phyloP scores from a whole-genome alignment of 2,888 invertebrate genomes.

The Steinernema scapterisci region DNA sequence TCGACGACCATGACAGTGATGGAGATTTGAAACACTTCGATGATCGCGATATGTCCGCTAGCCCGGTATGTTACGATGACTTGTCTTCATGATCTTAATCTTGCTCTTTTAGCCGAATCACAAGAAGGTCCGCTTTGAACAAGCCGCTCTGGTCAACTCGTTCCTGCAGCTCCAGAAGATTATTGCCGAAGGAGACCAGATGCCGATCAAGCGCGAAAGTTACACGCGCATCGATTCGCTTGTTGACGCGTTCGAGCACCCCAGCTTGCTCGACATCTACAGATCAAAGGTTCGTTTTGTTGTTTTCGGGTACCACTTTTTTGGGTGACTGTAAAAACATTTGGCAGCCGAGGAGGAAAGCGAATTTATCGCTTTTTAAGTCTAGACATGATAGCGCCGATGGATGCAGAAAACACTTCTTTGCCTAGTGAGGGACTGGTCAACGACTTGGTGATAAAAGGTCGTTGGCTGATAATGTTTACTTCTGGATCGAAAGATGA shows the following conservation, averaged over 20 bases:
- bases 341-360: too few relatives aligned
- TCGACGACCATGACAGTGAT: constrained; percentile 20
- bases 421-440: too few relatives aligned
- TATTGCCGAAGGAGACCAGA: constrained; percentile 43
- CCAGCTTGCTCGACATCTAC: constrained; percentile 23
- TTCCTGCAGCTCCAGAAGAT: constrained; percentile 50
- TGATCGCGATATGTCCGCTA: constrained; percentile 24
- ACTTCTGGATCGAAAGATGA: too few relatives aligned
- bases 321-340: too few relatives aligned
- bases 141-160: constrained; percentile 41
- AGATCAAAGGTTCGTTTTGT: constrained; percentile 17
- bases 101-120: not conserved
- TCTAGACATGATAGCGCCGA: too few relatives aligned
- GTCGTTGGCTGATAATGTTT: too few relatives aligned
- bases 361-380: too few relatives aligned
- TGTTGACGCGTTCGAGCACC: constrained; percentile 15
- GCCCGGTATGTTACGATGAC: constrained; percentile 5
- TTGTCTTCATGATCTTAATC: too few relatives aligned
- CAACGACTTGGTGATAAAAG: too few relatives aligned
- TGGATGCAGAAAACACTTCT: too few relatives aligned
- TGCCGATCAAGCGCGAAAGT: constrained; percentile 13
- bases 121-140: constrained; percentile 11
- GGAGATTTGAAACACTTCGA: not conserved
- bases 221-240: constrained; percentile 19
- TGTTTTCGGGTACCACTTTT: not conserved